Percentiles rank a stretch among this genome's conserved stretches.
phyloP scores from a whole-genome alignment of 2,113 vertebrate species.

The Eptesicus fuscus region DNA sequence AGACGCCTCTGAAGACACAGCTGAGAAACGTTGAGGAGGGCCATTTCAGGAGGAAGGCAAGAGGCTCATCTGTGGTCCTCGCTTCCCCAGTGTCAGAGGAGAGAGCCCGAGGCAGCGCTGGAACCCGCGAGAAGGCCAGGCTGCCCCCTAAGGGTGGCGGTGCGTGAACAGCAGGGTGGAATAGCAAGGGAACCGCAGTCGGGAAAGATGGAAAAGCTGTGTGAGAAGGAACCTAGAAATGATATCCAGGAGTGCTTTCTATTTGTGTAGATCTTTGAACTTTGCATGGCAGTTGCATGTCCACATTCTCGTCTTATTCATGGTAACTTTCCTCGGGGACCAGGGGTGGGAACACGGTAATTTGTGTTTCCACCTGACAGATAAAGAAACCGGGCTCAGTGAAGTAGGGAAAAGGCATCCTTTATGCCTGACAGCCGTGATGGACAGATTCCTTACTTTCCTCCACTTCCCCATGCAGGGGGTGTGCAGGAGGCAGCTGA shows the following conservation, averaged over 20 bases:
- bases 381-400: background rate
- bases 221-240: background rate
- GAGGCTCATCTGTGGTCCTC: background rate
- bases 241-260: background rate
- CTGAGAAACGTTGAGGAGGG: background rate
- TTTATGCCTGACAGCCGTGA: background rate
- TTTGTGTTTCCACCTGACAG: background rate
- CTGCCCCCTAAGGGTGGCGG: background rate
- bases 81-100: background rate
- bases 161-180: too few species aligned
- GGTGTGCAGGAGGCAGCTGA: too few species aligned
- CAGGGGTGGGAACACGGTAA: background rate
- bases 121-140: background rate
- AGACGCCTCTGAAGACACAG: background rate
- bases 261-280: background rate
- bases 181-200: background rate
- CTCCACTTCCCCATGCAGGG: background rate
- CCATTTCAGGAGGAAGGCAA: background rate
- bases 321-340: background rate
- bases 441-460: background rate
- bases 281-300: background rate
- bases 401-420: too few species aligned
- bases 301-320: background rate
- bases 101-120: background rate
- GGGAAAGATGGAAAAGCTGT: background rate